phyloP scores from a whole-genome alignment of 2,113 vertebrate genomes.

The Geococcyx californianus region DNA sequence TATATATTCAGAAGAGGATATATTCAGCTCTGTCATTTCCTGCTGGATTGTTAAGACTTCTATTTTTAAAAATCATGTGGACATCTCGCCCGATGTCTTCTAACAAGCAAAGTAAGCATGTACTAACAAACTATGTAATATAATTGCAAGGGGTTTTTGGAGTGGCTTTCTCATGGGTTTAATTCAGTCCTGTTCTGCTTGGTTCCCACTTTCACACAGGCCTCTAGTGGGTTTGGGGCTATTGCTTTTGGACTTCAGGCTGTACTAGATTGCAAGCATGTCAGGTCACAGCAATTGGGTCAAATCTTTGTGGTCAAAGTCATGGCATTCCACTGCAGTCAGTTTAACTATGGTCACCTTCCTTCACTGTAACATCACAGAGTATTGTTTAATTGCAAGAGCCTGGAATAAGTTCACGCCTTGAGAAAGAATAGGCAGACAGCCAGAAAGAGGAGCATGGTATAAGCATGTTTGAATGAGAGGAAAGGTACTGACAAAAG shows the following conservation, averaged over 20 bases:
- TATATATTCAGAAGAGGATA: neutral
- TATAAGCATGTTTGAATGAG: neutral
- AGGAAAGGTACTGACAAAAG: neutral
- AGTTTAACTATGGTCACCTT: neutral
- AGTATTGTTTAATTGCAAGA: neutral
- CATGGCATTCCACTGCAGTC: neutral
- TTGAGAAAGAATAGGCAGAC: neutral
- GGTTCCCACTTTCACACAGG: neutral
- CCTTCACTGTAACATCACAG: neutral
- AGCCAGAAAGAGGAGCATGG: neutral
- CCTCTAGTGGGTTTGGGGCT: neutral
- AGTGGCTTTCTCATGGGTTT: neutral
- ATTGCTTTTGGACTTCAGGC: neutral
- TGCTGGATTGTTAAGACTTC: neutral
- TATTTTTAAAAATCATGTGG: neutral
- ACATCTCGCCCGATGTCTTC: neutral
- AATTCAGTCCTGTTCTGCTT: neutral
- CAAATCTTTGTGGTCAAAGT: neutral
- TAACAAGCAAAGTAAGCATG: neutral
- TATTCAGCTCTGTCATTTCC: neutral
- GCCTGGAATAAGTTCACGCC: neutral
- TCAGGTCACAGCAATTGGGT: constrained; percentile 48
- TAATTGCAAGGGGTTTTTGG: neutral
- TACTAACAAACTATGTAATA: neutral
- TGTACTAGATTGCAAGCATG: constrained; percentile 17